These are phyloP conservation scores for Coelogynopora nodosa DNA, from an alignment of 2,888 invertebrate species.

Conservation along the genomic window DNA sequence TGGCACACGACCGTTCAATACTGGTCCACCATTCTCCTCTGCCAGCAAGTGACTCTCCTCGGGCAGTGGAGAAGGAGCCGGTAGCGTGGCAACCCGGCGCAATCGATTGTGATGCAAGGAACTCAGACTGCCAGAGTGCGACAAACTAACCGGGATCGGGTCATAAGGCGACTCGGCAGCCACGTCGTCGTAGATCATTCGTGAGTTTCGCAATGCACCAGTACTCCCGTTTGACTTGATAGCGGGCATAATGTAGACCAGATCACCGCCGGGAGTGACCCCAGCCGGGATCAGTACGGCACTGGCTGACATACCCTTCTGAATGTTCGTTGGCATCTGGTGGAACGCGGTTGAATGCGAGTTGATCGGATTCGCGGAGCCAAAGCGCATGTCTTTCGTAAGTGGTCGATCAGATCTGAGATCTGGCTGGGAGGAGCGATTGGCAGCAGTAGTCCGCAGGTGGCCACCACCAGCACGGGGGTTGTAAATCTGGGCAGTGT, in stretches of 20 bases:
- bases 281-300: neutral
- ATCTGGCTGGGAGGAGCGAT: neutral
- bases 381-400: neutral
- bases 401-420: neutral
- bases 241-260: neutral
- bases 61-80: neutral
- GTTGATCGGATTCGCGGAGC: neutral
- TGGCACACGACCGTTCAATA: neutral
- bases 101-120: neutral
- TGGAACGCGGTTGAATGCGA: neutral
- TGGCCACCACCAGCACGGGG: neutral
- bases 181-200: constrained; percentile 5
- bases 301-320: neutral
- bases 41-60: neutral
- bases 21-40: neutral
- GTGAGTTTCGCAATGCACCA: neutral
- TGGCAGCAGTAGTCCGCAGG: neutral
- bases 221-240: neutral
- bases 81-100: neutral
- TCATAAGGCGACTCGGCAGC: neutral
- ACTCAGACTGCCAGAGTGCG: neutral
- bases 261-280: neutral
- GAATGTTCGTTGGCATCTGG: neutral
- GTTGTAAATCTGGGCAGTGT: neutral
- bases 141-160: neutral